Evolutionary conservation across 2,888 invertebrate species (phyloP).

Genomic region (Chloromyia formosa): DNA sequence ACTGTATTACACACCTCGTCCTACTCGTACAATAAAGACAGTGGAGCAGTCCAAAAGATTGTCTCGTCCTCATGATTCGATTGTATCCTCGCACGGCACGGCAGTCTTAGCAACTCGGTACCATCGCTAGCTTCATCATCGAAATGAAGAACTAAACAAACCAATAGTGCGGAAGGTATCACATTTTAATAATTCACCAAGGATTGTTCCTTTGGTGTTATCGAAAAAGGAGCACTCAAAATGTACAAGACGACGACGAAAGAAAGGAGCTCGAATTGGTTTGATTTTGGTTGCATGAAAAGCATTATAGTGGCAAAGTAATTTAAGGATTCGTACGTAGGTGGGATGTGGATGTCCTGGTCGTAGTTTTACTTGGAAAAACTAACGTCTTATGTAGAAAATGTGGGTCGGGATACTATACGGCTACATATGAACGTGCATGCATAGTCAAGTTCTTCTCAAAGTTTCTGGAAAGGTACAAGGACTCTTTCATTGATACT

Average conservation of each 20-base stretch:
- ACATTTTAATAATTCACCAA: slow-evolving; percentile 42
- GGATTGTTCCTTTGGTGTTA: slow-evolving; percentile 10
- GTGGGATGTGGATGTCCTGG: not conserved
- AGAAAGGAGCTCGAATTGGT: slow-evolving; percentile 19
- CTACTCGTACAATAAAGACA: not conserved
- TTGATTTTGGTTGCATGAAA: slow-evolving; percentile 21
- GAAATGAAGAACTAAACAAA: slow-evolving; percentile 27
- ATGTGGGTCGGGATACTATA: not conserved
- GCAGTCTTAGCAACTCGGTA: slow-evolving; percentile 18
- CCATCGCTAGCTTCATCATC: not conserved
- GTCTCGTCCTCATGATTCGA: not conserved
- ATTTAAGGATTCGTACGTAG: slow-evolving; percentile 23
- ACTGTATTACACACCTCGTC: too few species aligned
- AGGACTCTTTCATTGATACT: slow-evolving; percentile 3
- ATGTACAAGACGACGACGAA: not conserved
- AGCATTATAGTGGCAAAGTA: slow-evolving; percentile 28
- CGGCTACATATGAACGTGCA: not conserved
- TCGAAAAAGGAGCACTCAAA: too few species aligned
- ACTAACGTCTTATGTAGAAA: not conserved
- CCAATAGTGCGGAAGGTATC: slow-evolving; percentile 40
- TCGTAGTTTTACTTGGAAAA: not conserved
- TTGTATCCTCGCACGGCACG: not conserved
- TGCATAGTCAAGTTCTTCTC: not conserved
- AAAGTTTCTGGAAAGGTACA: not conserved
- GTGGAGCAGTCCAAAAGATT: slow-evolving; percentile 18